Percentiles rank a stretch among this genome's conserved stretches.
Conservation (phyloP, 2,113 vertebrate species). For the Eurypyga helias region DNA sequence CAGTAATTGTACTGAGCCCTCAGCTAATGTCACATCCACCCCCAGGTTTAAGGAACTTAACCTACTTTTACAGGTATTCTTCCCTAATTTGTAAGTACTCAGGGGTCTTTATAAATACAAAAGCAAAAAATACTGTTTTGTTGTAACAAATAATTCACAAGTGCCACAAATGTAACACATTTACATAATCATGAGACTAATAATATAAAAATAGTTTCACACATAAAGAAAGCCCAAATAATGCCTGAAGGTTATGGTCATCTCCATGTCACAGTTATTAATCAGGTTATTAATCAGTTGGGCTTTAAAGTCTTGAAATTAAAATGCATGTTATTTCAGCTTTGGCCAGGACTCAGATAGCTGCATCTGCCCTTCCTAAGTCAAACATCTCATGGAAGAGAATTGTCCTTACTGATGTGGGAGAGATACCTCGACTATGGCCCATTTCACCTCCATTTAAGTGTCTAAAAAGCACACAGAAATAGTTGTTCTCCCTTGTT, state of each 20-base stretch:
- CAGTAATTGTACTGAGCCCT: background rate
- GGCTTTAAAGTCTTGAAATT: background rate
- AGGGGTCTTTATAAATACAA: background rate
- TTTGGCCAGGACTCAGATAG: background rate
- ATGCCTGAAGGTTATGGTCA: background rate
- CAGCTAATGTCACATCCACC: background rate
- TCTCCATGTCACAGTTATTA: background rate
- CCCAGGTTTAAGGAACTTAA: background rate
- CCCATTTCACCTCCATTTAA: background rate
- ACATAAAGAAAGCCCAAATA: background rate
- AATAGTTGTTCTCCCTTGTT: background rate
- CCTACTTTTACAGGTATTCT: background rate
- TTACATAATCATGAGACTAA: background rate
- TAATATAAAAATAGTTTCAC: background rate
- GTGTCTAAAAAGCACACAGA: background rate
- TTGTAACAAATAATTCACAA: background rate
- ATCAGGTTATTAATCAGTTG: background rate
- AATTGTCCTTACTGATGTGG: background rate
- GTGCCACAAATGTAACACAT: background rate
- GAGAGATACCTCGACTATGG: background rate
- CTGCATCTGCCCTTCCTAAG: background rate
- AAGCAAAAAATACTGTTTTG: background rate
- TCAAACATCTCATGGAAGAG: accelerated
- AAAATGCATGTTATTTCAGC: background rate
- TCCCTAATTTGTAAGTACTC: background rate